phyloP scores from a whole-genome alignment of 2,797 vertebrate species.

The Cichlasoma orientale region DNA sequence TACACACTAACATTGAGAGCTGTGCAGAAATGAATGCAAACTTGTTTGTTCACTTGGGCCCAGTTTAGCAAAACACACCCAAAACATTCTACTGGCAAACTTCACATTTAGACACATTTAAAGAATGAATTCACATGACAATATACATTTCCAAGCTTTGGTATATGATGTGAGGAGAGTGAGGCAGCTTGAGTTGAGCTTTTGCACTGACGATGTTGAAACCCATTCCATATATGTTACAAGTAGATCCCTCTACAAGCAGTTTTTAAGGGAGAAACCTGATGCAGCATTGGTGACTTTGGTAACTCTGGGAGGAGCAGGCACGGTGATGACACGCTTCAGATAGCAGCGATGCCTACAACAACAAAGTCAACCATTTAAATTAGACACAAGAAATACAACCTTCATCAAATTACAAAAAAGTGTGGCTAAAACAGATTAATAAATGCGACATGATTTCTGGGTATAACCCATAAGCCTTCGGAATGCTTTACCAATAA shows the following conservation, averaged over 20 bases:
- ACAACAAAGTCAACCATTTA: not conserved
- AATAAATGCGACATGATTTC: not conserved
- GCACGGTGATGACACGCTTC: slow-evolving; percentile 65
- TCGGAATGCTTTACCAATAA: slow-evolving; percentile 7
- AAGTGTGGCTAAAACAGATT: not conserved
- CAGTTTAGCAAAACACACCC: too few relatives aligned
- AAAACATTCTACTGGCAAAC: too few relatives aligned
- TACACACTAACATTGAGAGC: too few relatives aligned
- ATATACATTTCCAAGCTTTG: too few relatives aligned
- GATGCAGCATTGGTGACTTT: slow-evolving; percentile 39
- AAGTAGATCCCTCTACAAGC: not conserved
- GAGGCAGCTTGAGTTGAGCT: too few relatives aligned
- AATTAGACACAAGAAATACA: not conserved
- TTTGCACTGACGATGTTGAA: too few relatives aligned
- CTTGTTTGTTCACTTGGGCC: too few relatives aligned
- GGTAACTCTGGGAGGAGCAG: slow-evolving; percentile 52
- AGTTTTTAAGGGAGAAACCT: slow-evolving; percentile 61
- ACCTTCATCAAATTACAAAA: not conserved
- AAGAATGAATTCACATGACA: too few relatives aligned
- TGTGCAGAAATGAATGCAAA: too few relatives aligned
- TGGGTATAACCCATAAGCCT: rapidly evolving
- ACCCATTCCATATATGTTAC: too few relatives aligned
- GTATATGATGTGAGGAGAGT: too few relatives aligned
- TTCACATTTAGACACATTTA: too few relatives aligned
- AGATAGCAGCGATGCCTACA: slow-evolving; percentile 62